phyloP scores from a whole-genome alignment of 2,888 invertebrate genomes.

The Ptychoptera contaminata region DNA sequence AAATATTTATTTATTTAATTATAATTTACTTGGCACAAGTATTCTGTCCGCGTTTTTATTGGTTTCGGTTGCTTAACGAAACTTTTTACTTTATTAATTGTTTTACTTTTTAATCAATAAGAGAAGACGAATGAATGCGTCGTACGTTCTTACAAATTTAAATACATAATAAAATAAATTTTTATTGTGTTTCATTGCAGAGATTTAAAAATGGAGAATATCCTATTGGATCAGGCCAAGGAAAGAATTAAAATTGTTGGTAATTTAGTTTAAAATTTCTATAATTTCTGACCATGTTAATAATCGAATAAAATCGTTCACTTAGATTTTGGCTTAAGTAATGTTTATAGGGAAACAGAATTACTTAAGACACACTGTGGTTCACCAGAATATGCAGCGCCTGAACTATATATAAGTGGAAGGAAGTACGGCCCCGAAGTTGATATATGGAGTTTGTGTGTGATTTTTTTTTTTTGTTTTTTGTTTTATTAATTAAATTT shows the following conservation, averaged over 20 bases:
- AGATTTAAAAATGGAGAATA: conserved; percentile 67
- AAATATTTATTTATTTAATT: too few species aligned
- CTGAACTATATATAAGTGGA: conserved; percentile 54
- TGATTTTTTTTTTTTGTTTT: conserved; percentile 10
- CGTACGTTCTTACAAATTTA: too few species aligned
- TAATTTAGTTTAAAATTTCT: conserved; percentile 19
- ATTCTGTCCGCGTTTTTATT: too few species aligned
- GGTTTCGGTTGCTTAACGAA: too few species aligned
- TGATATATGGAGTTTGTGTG: conserved; percentile 63
- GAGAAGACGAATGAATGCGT: too few species aligned
- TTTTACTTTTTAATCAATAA: too few species aligned
- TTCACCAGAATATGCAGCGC: conserved; percentile 65
- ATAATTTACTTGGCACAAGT: too few species aligned
- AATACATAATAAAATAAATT: neutral
- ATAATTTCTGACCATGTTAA: too few species aligned
- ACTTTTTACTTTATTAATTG: too few species aligned
- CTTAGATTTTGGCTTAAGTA: conserved; percentile 66
- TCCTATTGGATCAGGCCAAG: conserved; percentile 50
- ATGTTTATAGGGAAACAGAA: conserved; percentile 40
- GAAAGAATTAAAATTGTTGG: conserved; percentile 58
- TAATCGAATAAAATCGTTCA: too few species aligned
- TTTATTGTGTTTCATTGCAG: conserved; percentile 29
- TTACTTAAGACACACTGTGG: conserved; percentile 62
- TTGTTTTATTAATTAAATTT: neutral
- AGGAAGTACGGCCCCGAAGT: conserved; percentile 59